phyloP scores from a whole-genome alignment of 1,140 invertebrate species.

The Macrotrachela quadricornifera region DNA sequence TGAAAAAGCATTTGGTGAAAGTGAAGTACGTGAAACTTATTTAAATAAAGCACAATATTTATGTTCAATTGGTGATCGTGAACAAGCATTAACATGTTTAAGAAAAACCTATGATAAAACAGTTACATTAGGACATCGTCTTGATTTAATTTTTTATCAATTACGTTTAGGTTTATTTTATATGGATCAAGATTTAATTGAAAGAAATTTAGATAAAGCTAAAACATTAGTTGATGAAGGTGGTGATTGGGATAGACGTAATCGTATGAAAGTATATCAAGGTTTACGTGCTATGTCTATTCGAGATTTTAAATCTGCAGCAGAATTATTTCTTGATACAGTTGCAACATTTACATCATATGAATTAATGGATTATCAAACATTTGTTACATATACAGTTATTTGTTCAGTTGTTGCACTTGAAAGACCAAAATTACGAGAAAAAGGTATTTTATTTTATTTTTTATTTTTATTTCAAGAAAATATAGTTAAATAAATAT shows the following conservation, averaged over 20 bases:
- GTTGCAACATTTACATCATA: conserved; percentile 98
- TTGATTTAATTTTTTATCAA: conserved; percentile 74
- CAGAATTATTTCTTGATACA: conserved; percentile 82
- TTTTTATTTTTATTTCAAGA: too few species aligned
- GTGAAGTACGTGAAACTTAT: conserved; percentile 70
- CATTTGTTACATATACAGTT: conserved; percentile 72
- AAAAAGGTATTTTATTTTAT: conserved; percentile 38
- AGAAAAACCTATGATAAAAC: conserved; percentile 79
- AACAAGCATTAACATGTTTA: conserved; percentile 56
- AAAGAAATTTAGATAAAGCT: conserved; percentile 72
- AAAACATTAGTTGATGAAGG: conserved; percentile 70
- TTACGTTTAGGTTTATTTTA: conserved; percentile 77
- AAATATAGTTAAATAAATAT: too few species aligned
- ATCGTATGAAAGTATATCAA: conserved; percentile 62
- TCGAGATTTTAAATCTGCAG: conserved; percentile 81
- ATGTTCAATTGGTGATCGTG: too few species aligned
- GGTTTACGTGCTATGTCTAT: conserved; percentile 86
- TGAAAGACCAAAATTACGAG: conserved; percentile 53
- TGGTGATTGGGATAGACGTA: conserved; percentile 94
- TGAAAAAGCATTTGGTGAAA: conserved; percentile 72
- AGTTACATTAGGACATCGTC: conserved; percentile 67
- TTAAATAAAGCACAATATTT: conserved; percentile 67
- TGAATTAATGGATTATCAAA: conserved; percentile 86
- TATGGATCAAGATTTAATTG: conserved; percentile 68
- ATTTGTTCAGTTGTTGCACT: conserved; percentile 69